Conservation (phyloP, 2,797 vertebrate genomes). For the Percopsis omiscomaycus region DNA sequence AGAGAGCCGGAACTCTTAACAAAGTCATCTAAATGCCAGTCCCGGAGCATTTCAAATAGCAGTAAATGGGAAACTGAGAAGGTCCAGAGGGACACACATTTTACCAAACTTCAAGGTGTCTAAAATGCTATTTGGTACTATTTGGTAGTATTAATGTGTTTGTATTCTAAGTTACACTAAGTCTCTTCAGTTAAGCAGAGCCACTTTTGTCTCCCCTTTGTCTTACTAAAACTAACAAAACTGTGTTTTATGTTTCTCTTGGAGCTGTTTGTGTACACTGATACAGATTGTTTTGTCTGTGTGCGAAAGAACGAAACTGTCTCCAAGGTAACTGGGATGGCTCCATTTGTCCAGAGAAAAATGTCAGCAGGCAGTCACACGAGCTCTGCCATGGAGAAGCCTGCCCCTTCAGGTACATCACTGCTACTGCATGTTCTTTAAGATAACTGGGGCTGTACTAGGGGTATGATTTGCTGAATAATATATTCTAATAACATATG, state of each 20-base stretch:
- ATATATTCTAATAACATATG: not conserved
- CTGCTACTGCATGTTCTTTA: conserved; percentile 32
- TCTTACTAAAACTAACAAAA: too few relatives aligned
- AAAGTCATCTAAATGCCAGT: not conserved
- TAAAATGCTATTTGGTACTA: too few relatives aligned
- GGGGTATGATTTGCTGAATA: not conserved
- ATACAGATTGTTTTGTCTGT: conserved; percentile 47
- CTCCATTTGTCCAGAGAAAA: conserved; percentile 73
- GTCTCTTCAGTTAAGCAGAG: too few relatives aligned
- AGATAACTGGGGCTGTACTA: not conserved
- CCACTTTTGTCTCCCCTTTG: too few relatives aligned
- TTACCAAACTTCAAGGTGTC: too few relatives aligned
- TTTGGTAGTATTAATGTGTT: too few relatives aligned
- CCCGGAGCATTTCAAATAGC: not conserved
- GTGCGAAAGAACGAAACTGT: conserved; percentile 79
- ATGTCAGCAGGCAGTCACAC: conserved; percentile 70
- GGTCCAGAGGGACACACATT: too few relatives aligned
- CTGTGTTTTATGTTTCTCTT: not conserved
- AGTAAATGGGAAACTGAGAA: not conserved
- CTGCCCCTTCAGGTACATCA: conserved; percentile 85
- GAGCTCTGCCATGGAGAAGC: conserved; percentile 82
- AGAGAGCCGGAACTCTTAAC: not conserved
- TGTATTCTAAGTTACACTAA: too few relatives aligned
- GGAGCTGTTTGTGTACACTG: not conserved
- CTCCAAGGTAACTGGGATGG: conserved; percentile 67